phyloP scores from a whole-genome alignment of 2,797 vertebrate genomes.

The Aselliscus stoliczkanus region DNA sequence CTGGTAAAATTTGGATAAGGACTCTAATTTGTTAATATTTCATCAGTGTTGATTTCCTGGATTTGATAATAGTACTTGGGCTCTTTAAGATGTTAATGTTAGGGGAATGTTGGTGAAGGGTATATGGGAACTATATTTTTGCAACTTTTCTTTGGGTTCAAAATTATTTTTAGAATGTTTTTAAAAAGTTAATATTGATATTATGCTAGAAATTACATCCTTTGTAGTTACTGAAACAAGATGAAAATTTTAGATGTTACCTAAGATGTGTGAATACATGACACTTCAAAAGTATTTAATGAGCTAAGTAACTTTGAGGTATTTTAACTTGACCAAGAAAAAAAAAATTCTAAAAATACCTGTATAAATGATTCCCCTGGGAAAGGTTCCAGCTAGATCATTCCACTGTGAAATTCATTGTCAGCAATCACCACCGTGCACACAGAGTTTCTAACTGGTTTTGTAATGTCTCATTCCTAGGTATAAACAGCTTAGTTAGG shows the following conservation, averaged over 20 bases:
- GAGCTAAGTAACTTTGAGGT: background rate
- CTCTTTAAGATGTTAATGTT: background rate
- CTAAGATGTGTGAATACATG: background rate
- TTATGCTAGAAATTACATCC: background rate
- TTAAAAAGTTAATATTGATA: background rate
- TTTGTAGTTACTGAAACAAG: background rate
- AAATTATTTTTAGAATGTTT: background rate
- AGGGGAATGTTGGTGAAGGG: background rate
- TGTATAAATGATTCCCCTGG: background rate
- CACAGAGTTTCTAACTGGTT: background rate
- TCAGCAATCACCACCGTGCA: background rate
- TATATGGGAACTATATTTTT: background rate
- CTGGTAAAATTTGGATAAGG: background rate
- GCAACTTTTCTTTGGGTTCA: background rate
- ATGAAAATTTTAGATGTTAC: background rate
- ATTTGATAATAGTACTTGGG: background rate
- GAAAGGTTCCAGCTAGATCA: background rate
- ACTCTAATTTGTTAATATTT: background rate
- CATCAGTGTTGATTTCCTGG: background rate
- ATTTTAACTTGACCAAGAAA: background rate
- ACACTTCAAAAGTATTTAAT: constrained; percentile 1
- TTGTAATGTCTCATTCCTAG: background rate
- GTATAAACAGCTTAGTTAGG: background rate
- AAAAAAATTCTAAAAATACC: background rate
- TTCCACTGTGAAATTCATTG: background rate